Evolutionary conservation across 2,797 vertebrate species (phyloP).

Genomic region (Chaetodon trifasciatus): DNA sequence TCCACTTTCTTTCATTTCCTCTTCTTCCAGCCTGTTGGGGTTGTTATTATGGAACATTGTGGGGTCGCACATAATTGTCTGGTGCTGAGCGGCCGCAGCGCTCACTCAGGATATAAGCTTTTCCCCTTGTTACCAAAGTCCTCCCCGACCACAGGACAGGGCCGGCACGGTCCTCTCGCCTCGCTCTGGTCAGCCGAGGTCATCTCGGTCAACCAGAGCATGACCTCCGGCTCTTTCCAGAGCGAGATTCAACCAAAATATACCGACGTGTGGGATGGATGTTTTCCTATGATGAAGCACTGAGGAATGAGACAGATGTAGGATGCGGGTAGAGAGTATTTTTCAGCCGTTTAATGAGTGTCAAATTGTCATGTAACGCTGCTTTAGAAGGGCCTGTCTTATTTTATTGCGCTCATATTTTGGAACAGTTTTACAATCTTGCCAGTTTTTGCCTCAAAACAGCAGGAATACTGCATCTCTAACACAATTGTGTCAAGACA

Average conservation of each 20-base stretch:
- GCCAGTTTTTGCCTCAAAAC: conserved; percentile 41
- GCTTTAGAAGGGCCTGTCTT: conserved; percentile 30
- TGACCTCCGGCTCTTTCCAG: conserved; percentile 61
- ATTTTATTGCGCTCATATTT: conserved; percentile 38
- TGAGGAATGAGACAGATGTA: conserved; percentile 31
- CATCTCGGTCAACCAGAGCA: conserved; percentile 61
- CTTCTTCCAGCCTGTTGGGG: conserved; percentile 38
- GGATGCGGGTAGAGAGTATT: conserved; percentile 21
- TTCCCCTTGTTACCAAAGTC: conserved; percentile 67
- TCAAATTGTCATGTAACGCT: conserved; percentile 33
- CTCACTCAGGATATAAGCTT: conserved; percentile 69
- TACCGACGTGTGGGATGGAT: conserved; percentile 23
- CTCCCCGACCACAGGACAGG: conserved; percentile 59
- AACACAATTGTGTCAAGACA: conserved; percentile 60
- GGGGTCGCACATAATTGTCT: conserved; percentile 72
- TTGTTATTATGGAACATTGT: conserved; percentile 77
- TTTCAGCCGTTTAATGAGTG: conserved; percentile 45
- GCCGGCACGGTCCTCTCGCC: conserved; percentile 53
- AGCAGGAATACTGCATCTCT: conserved; percentile 42
- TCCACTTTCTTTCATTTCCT: conserved; percentile 72
- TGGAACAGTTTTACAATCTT: conserved; percentile 16
- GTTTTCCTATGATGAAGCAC: conserved; percentile 13
- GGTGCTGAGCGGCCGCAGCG: conserved; percentile 56
- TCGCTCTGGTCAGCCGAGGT: conserved; percentile 67
- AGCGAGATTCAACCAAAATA: conserved; percentile 39